These are phyloP conservation scores for Girardinus metallicus DNA, from an alignment of 2,797 vertebrate genomes.

Conservation along the genomic window DNA sequence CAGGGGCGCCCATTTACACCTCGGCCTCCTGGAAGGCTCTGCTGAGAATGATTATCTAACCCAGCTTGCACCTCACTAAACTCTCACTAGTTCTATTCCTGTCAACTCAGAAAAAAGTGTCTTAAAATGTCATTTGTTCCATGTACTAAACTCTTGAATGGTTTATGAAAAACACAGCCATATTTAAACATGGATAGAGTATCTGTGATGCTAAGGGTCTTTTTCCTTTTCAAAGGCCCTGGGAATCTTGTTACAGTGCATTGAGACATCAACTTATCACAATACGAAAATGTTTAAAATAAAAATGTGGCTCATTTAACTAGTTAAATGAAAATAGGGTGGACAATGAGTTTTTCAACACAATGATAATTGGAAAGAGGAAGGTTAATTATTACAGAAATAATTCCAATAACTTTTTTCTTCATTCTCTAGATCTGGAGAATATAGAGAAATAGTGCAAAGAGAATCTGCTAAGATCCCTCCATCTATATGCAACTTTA, in stretches of 20 bases:
- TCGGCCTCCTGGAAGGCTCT: conserved; percentile 64
- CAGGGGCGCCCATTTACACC: conserved; percentile 76
- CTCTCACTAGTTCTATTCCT: conserved; percentile 24
- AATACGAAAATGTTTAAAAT: neutral
- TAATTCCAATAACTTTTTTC: too few relatives aligned
- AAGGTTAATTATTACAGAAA: neutral
- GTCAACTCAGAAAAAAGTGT: conserved; percentile 16
- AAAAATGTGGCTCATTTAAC: neutral
- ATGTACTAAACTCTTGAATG: conserved; percentile 1
- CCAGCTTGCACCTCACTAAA: conserved; percentile 53
- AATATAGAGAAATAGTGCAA: neutral
- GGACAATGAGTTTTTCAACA: neutral
- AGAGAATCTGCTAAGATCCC: neutral
- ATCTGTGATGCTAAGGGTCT: neutral
- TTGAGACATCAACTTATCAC: neutral
- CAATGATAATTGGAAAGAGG: neutral
- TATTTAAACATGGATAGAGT: too few relatives aligned
- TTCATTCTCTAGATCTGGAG: neutral
- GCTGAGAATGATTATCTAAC: conserved; percentile 72
- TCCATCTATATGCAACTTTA: neutral
- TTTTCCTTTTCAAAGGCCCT: neutral
- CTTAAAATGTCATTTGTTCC: conserved; percentile 1
- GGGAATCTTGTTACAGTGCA: neutral
- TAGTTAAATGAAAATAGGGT: neutral
- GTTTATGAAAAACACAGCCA: neutral